Percentiles rank a stretch among this genome's conserved stretches.
phyloP scores from a whole-genome alignment of 2,888 invertebrate genomes.

The Pollenia labialis region DNA sequence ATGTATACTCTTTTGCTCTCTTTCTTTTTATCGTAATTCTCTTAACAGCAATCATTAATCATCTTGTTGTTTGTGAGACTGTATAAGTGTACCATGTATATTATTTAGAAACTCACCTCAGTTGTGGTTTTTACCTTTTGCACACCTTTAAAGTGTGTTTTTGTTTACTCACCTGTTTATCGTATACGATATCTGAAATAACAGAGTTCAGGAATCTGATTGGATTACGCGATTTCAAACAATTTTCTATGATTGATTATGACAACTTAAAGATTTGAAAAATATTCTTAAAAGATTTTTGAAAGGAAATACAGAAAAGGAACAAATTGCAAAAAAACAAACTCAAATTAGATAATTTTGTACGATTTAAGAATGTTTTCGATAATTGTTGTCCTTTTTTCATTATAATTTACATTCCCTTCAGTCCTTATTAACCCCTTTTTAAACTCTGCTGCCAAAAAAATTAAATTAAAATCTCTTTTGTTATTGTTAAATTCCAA shows the following conservation, averaged over 20 bases:
- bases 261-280: not conserved
- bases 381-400: not conserved
- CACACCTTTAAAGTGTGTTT: slow-evolving; percentile 1
- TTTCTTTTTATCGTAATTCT: slow-evolving; percentile 37
- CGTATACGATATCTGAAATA: slow-evolving; percentile 65
- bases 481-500: slow-evolving; percentile 51
- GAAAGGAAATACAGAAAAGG: not conserved
- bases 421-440: slow-evolving; percentile 52
- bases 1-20: slow-evolving; percentile 30
- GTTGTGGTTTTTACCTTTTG: slow-evolving; percentile 29
- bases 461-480: slow-evolving; percentile 19
- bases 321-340: not conserved
- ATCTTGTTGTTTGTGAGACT: not conserved
- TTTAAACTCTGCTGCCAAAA: slow-evolving; percentile 29
- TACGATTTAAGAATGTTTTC: too few relatives aligned
- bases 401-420: slow-evolving; percentile 1
- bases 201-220: slow-evolving; percentile 33
- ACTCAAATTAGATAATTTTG: not conserved
- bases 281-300: slow-evolving; percentile 17
- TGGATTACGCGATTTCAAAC: slow-evolving; percentile 33
- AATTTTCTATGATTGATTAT: slow-evolving; percentile 33
- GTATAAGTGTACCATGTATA: not conserved
- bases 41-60: slow-evolving; percentile 37
- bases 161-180: slow-evolving; percentile 58
- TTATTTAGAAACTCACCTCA: slow-evolving; percentile 52